A percentile compares a stretch with the other conserved stretches of the same genome.
phyloP scores from a whole-genome alignment of 53 echinoderm and acorn worm genomes.

The Hippasteria phrygiana region DNA sequence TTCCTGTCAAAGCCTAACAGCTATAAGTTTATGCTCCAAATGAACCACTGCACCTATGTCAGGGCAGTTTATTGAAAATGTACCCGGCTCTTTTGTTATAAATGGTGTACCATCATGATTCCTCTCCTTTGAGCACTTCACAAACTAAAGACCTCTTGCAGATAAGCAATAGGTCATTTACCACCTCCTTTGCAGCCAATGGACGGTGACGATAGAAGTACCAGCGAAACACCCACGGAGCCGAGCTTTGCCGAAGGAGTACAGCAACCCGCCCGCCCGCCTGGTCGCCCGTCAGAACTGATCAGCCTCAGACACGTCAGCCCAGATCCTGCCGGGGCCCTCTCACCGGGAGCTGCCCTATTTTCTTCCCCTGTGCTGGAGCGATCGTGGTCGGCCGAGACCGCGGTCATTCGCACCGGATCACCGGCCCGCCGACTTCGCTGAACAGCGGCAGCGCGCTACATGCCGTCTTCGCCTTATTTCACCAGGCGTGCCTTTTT shows the following conservation, averaged over 20 bases:
- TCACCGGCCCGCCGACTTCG: conserved; percentile 18
- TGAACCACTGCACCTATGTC: too few species aligned
- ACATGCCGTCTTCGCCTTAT: background rate
- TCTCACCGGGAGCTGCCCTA: conserved; percentile 57
- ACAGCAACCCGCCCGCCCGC: conserved; percentile 65
- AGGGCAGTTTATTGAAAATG: too few species aligned
- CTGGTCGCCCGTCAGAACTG: conserved; percentile 42
- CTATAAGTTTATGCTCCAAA: too few species aligned
- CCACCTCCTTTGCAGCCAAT: background rate
- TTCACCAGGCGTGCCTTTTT: background rate
- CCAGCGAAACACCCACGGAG: conserved; percentile 48
- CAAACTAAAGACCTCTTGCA: too few species aligned
- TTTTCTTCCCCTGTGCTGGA: conserved; percentile 39
- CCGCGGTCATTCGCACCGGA: conserved; percentile 58
- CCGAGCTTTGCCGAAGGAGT: conserved; percentile 38
- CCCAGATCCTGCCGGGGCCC: conserved; percentile 51
- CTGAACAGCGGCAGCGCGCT: conserved; percentile 15
- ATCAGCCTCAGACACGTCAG: conserved; percentile 57
- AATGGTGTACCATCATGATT: too few species aligned
- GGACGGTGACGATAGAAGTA: background rate
- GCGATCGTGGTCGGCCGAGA: background rate
- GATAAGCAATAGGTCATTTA: too few species aligned
- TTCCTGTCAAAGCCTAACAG: too few species aligned
- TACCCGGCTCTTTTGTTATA: too few species aligned
- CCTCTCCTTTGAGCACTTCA: too few species aligned